Evolutionary conservation across 2,113 vertebrate species (phyloP).

Genomic region (Alethe diademata): DNA sequence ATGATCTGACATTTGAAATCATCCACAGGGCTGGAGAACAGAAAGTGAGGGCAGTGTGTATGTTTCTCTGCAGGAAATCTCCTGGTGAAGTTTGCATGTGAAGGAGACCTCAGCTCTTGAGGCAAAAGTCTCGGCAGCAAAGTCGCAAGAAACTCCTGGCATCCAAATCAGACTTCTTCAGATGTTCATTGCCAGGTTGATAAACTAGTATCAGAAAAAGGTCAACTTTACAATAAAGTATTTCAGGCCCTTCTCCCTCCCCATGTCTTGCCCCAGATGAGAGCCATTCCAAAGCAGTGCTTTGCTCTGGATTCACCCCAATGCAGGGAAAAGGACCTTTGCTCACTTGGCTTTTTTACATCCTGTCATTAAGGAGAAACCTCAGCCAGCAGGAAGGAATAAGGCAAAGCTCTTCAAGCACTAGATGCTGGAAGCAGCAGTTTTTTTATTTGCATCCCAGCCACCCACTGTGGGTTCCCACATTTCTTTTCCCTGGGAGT

Average conservation of each 20-base stretch:
- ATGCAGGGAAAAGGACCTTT: not conserved
- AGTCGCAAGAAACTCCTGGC: not conserved
- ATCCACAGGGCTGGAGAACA: not conserved
- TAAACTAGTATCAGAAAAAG: slow-evolving; percentile 52
- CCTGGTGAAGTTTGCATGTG: not conserved
- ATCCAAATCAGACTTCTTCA: slow-evolving; percentile 32
- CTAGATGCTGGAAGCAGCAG: not conserved
- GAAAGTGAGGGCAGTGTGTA: not conserved
- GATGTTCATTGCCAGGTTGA: slow-evolving; percentile 66
- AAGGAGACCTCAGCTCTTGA: not conserved
- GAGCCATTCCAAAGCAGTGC: not conserved
- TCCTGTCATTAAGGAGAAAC: not conserved
- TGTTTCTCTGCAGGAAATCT: not conserved
- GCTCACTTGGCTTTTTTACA: not conserved
- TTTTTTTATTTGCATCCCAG: not conserved
- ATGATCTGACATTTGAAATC: not conserved
- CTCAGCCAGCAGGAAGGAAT: not conserved
- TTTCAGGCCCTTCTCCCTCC: not conserved
- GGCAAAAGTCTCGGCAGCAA: not conserved
- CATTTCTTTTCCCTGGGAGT: not conserved
- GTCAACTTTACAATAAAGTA: not conserved
- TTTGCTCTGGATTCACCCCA: not conserved
- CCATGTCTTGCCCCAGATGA: not conserved
- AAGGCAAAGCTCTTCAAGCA: not conserved
- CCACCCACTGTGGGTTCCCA: not conserved